Base-by-base conservation (phyloP, 1,140 invertebrate species). In the Coptotermes formosanus region DNA sequence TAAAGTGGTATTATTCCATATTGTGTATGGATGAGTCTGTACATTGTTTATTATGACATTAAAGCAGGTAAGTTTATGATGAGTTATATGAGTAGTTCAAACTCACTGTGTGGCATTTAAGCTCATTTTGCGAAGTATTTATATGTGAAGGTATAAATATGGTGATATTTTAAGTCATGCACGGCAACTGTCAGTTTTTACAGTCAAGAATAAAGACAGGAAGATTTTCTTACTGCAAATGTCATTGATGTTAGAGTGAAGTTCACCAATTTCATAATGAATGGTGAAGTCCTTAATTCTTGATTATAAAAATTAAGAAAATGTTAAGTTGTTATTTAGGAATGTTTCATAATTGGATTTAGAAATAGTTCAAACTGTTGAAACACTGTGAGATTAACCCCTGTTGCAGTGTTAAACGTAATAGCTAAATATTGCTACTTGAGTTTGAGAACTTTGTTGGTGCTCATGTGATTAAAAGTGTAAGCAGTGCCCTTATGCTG, bases 241-340 rank as follows among this genome's bases (percentile, higher is more conserved):
- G n/a, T n/a, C n/a, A 30, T 75, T n/a, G 64, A 75, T 12, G 25
- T 75, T 25, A n/a, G n/a, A n/a, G 11, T 75, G 25, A 30, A 75
- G 64, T 75, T 30, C n/a, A 25, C 64, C 64, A 75, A 30, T 75
- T 75, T 75, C 14, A 75, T 75, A 75, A 75, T 25, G 64, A 30
- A 14, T 75, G 25, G n/a, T 25, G n/a, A 25, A 9, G 64, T 75
- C n/a, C 11, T 8, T n/a, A 75, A 75, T 75, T 75, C 64, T 75
- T 75, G 64, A 75, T 75, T 75, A 30, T 75, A 75, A 75, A 75
- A 75, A 75, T 75, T 75, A 75, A 75, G 64, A 30, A 75, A n/a
- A 30, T 75, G 11, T 75, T 75, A 75, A 75, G 30, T 75, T 75
- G 64, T 75, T 75, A 75, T 75, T 75, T 75, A 75, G 64, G n/a